These are phyloP conservation scores for Euspilapteryx auroguttella DNA, from an alignment of 2,888 invertebrate species.

Conservation along the genomic window DNA sequence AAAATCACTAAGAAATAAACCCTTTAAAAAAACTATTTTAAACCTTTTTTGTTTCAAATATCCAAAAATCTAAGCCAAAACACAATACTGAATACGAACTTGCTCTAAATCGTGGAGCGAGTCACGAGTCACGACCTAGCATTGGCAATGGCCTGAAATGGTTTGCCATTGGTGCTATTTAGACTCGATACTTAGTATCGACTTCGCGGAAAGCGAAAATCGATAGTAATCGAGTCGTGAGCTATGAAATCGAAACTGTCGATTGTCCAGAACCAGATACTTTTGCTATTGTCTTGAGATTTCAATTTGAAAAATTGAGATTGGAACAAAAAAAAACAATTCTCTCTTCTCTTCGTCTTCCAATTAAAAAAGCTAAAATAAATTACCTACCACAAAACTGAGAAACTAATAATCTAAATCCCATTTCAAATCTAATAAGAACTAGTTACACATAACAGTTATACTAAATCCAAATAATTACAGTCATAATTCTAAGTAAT, in stretches of 20 bases:
- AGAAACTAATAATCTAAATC: slow-evolving; percentile 4
- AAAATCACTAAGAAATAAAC: slow-evolving; percentile 5
- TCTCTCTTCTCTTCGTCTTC: no score
- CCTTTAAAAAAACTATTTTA: slow-evolving; percentile 1
- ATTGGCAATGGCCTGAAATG: slow-evolving; percentile 29
- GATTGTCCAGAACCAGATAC: no score
- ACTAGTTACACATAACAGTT: no score
- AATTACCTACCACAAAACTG: no score
- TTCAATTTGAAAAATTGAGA: no score
- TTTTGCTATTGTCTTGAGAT: no score
- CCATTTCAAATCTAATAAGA: no score
- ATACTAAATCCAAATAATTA: no score
- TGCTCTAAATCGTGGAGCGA: slow-evolving; percentile 1
- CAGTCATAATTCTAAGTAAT: no score
- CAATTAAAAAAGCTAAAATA: no score
- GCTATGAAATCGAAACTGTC: slow-evolving; percentile 26
- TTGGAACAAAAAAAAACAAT: no score
- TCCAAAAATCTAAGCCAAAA: neutral
- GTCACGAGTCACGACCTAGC: slow-evolving; percentile 10
- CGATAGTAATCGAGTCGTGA: slow-evolving; percentile 15
- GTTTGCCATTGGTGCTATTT: slow-evolving; percentile 4
- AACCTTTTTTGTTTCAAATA: neutral
- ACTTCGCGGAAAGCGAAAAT: slow-evolving; percentile 42
- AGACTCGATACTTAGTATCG: no score
- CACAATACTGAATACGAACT: slow-evolving; percentile 3